A percentile compares a stretch with the other conserved stretches of the same genome.
phyloP scores from a whole-genome alignment of 2,888 invertebrate species.

The Rhodophaea formosa region DNA sequence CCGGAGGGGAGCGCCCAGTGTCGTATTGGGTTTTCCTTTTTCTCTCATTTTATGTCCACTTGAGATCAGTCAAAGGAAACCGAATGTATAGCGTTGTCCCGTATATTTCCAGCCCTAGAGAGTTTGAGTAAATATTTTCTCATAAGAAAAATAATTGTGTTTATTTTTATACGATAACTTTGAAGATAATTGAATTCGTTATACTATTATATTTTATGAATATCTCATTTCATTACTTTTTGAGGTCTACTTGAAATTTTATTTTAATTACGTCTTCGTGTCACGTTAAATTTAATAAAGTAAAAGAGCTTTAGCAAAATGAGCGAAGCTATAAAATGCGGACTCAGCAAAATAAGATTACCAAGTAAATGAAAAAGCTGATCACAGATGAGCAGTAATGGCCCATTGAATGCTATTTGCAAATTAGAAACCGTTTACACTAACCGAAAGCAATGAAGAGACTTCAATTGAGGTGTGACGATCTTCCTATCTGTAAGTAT shows the following conservation, averaged over 20 bases:
- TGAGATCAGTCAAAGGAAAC: slow-evolving; percentile 16
- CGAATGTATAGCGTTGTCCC: background rate
- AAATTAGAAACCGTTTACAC: slow-evolving; percentile 18
- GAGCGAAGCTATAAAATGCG: background rate
- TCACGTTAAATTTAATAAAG: background rate
- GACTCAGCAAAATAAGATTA: background rate
- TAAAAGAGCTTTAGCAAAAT: background rate
- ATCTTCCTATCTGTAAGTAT: slow-evolving; percentile 31
- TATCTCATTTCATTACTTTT: background rate
- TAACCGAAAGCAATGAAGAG: slow-evolving; percentile 21
- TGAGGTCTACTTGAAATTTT: background rate
- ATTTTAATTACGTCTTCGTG: background rate
- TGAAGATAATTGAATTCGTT: background rate
- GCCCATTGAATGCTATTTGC: slow-evolving; percentile 10
- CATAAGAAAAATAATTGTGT: background rate
- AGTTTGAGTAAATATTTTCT: slow-evolving; percentile 10
- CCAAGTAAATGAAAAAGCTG: slow-evolving; percentile 6
- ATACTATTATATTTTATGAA: background rate
- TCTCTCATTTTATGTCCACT: slow-evolving; percentile 10
- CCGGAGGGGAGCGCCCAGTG: slow-evolving; percentile 5
- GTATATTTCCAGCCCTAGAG: background rate
- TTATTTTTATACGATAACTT: background rate
- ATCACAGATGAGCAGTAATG: background rate
- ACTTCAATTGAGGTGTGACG: slow-evolving; percentile 37
- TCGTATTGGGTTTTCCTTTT: slow-evolving; percentile 8